These are phyloP conservation scores for Vidua chalybeata DNA, from an alignment of 2,113 vertebrate species.

Conservation along the genomic window DNA sequence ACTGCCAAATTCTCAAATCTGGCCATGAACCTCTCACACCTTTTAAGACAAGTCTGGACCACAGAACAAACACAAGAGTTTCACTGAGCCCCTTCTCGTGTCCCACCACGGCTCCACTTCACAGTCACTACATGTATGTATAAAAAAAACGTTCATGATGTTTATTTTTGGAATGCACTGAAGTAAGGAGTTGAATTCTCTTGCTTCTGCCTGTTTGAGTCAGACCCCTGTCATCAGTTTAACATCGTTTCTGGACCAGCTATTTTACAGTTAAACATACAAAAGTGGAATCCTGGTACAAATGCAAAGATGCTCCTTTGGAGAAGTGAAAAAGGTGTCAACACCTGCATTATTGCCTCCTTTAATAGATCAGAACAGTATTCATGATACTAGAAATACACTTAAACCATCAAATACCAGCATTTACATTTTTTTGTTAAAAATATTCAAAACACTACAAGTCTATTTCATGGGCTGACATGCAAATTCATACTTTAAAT, in stretches of 20 bases:
- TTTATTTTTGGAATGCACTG: background rate
- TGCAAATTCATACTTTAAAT: conserved; percentile 57
- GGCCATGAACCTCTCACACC: conserved; percentile 14
- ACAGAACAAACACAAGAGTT: background rate
- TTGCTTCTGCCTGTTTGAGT: conserved; percentile 7
- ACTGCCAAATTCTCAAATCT: conserved; percentile 50
- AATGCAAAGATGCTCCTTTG: conserved; percentile 59
- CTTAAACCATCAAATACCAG: conserved; percentile 59
- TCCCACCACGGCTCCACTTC: background rate
- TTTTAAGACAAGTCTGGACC: background rate
- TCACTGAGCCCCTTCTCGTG: background rate
- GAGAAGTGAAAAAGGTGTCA: conserved; percentile 60
- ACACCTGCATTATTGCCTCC: conserved; percentile 58
- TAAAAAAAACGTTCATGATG: background rate
- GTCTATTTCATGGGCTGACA: conserved; percentile 59
- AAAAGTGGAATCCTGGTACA: conserved; percentile 57
- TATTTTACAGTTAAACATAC: conserved; percentile 55
- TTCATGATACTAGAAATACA: conserved; percentile 17
- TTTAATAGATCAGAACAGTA: background rate
- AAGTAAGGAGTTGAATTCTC: background rate
- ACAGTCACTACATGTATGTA: background rate
- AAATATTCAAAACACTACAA: conserved; percentile 52
- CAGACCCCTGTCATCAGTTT: background rate
- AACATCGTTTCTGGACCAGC: background rate
- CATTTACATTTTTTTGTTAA: conserved; percentile 50